Percentiles rank a stretch among this genome's conserved stretches.
These are phyloP conservation scores for Pipistrellus pipistrellus DNA, from an alignment of 2,797 vertebrate species.

Conservation along the genomic window DNA sequence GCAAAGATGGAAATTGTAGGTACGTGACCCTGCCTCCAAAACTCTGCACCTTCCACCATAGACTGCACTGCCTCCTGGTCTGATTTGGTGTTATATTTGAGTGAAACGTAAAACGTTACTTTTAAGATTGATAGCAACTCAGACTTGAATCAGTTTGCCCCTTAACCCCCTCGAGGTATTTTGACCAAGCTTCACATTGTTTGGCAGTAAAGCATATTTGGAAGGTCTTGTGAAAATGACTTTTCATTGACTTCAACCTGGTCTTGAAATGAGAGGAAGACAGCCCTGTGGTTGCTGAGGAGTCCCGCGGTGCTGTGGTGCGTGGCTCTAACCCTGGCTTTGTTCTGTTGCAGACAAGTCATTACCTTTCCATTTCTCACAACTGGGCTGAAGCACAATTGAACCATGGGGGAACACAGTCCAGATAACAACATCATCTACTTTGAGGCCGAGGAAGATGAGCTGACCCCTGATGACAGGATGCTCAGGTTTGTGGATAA, in stretches of 20 bases:
- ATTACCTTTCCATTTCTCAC: constrained; percentile 70
- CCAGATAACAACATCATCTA: constrained; percentile 93
- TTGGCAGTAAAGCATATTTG: constrained; percentile 29
- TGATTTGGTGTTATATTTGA: not conserved
- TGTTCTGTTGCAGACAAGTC: constrained; percentile 83
- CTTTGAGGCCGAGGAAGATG: constrained; percentile 94
- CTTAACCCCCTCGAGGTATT: constrained; percentile 6
- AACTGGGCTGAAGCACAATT: constrained; percentile 86
- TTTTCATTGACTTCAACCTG: constrained; percentile 16
- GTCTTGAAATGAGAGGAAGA: not conserved
- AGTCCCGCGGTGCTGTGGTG: not conserved
- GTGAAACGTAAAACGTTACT: not conserved
- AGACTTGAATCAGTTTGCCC: not conserved
- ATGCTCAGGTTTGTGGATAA: constrained; percentile 92
- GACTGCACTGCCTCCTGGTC: not conserved
- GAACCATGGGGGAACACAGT: constrained; percentile 97
- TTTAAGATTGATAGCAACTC: constrained; percentile 1
- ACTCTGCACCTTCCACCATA: not conserved
- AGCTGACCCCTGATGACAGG: constrained; percentile 89
- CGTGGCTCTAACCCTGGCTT: not conserved
- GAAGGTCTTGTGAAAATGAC: constrained; percentile 14
- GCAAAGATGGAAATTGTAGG: constrained; percentile 27
- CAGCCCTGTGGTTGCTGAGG: not conserved
- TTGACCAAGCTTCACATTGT: constrained; percentile 15
- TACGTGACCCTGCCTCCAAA: constrained; percentile 21